These are phyloP conservation scores for Brienomyrus longianalis DNA, from an alignment of 2,113 vertebrate species.

Conservation along the genomic window DNA sequence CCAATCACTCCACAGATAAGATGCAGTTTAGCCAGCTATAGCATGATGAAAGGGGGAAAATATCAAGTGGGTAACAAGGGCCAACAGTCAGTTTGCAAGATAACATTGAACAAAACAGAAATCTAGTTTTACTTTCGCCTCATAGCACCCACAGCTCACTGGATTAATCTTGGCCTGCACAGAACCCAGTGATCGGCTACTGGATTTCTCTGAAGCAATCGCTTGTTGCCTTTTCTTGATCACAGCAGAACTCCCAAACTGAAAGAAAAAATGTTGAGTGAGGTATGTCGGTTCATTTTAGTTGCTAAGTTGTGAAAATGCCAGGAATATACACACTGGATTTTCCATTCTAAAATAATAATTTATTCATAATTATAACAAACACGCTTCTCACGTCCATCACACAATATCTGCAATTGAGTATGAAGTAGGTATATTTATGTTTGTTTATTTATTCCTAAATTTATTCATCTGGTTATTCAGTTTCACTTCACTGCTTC, in stretches of 20 bases:
- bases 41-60: neutral
- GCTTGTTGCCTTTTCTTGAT: neutral
- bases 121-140: neutral
- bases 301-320: neutral
- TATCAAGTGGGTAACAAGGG: neutral
- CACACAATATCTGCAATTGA: neutral
- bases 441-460: neutral
- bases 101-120: neutral
- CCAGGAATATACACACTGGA: neutral
- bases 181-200: neutral
- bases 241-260: neutral
- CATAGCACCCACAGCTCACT: neutral
- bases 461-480: neutral
- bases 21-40: neutral
- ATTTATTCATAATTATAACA: neutral
- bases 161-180: neutral
- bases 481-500: neutral
- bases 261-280: neutral
- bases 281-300: neutral
- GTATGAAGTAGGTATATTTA: neutral
- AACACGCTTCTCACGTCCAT: neutral
- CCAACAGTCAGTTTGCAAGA: neutral
- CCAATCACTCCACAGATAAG: neutral
- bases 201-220: neutral
- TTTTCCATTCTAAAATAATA: neutral